Conservation (phyloP, 2,888 invertebrate species). For the Serripes groenlandicus region DNA sequence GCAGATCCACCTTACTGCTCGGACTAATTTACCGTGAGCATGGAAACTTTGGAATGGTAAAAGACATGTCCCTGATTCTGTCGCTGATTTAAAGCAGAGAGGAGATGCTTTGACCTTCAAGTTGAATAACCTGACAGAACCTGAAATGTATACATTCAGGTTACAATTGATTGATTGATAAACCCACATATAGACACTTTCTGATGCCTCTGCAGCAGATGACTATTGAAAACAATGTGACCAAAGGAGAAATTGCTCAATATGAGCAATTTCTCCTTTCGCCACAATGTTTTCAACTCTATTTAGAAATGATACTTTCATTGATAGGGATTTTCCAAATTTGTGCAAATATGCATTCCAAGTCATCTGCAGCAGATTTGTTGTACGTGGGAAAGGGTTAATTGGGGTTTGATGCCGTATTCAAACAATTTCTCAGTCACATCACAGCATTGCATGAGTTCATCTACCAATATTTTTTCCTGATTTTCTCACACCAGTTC, state of each 20-base stretch:
- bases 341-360: too few species aligned
- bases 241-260: background rate
- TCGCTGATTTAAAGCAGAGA: constrained; percentile 30
- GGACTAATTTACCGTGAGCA: constrained; percentile 48
- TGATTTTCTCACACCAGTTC: too few species aligned
- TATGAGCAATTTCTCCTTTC: background rate
- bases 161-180: background rate
- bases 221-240: background rate
- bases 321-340: too few species aligned
- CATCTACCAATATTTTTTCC: too few species aligned
- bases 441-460: too few species aligned
- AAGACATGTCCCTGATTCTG: constrained; percentile 17
- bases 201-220: background rate
- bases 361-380: too few species aligned
- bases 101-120: constrained; percentile 45
- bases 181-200: background rate
- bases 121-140: constrained; percentile 66
- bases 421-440: too few species aligned
- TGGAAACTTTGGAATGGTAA: constrained; percentile 60
- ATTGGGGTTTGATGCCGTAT: too few species aligned
- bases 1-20: constrained; percentile 50
- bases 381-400: too few species aligned
- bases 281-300: background rate
- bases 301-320: too few species aligned
- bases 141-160: constrained; percentile 39